Conservation (phyloP, 1,140 invertebrate genomes). For the Aphelinus atriplicis region DNA sequence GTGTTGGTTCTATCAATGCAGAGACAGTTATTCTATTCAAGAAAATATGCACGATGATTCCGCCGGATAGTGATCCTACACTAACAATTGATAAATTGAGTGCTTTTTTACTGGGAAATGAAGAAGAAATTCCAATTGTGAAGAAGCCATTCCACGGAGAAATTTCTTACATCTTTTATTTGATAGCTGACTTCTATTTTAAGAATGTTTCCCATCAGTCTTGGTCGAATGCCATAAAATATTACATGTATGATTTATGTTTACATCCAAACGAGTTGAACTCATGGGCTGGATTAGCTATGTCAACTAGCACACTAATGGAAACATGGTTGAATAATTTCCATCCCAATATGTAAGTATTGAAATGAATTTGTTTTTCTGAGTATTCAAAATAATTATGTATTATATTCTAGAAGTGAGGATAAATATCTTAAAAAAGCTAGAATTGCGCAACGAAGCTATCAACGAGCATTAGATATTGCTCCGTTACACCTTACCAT, state of each 20-base stretch:
- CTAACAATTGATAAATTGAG: slow-evolving; percentile 70
- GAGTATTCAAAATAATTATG: slow-evolving; percentile 6
- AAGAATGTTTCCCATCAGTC: slow-evolving; percentile 77
- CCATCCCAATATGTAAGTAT: slow-evolving; percentile 67
- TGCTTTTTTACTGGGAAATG: slow-evolving; percentile 74
- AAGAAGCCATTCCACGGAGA: slow-evolving; percentile 64
- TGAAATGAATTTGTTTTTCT: slow-evolving; percentile 27
- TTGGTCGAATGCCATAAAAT: slow-evolving; percentile 79
- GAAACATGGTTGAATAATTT: slow-evolving; percentile 85
- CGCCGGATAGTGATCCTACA: slow-evolving; percentile 72
- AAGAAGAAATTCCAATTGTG: slow-evolving; percentile 66
- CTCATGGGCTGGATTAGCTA: slow-evolving; percentile 91
- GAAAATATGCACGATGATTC: slow-evolving; percentile 79
- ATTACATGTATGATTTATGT: slow-evolving; percentile 85
- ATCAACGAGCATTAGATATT: slow-evolving; percentile 78
- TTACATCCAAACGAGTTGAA: slow-evolving; percentile 82
- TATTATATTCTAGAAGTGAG: slow-evolving; percentile 67
- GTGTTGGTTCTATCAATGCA: slow-evolving; percentile 74
- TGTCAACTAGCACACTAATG: slow-evolving; percentile 82
- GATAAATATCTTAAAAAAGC: slow-evolving; percentile 78
- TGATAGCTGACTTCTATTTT: slow-evolving; percentile 92
- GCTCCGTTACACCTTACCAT: slow-evolving; percentile 77
- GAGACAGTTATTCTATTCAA: slow-evolving; percentile 83
- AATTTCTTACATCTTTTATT: slow-evolving; percentile 83
- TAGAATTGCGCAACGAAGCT: slow-evolving; percentile 79